Evolutionary conservation across 2,113 vertebrate species (phyloP), one percentile per base, ranked within the genome.

Genomic region (Mola mola): DNA sequence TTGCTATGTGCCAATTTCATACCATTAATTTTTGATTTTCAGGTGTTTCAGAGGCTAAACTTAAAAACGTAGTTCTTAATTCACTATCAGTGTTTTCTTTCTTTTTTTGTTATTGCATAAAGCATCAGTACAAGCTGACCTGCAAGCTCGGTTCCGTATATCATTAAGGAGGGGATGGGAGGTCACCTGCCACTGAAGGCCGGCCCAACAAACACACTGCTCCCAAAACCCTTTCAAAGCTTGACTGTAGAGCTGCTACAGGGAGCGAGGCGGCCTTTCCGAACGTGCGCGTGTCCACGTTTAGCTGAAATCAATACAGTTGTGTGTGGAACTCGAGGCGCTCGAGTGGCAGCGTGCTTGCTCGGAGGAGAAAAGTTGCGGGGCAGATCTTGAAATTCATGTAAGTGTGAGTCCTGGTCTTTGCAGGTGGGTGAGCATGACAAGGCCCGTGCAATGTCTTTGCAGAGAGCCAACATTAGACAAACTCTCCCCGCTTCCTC

Each of bases 291-390:
- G 67, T 58, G 65, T 84, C 72, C 78, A 43, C 41, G 66, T 79
- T 87, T 78, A 77, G 83, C 72, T 84, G 72, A 83, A 88, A 83
- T 84, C 80, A 74, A 87, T 89, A 78, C 78, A 83, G 76, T 48
- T 77, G 88, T 85, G 84, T 50, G 49, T 78, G 66, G 69, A 84
- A 84, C 82, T 80, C 49, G 51, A 73, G 55, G 50, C 75, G 61
- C 81, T 78, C 19, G 2, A 31, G 72, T 36, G 20, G n/a, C 46
- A 67, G 49, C 36, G 16, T 26, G 49, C 40, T 75, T 68, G 69
- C 28, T 42, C 1, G 0, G 16, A 33, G 50, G 28, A 47, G 47
- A 61, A 49, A 57, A 48, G 47, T 71, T 60, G 37, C 40, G 19
- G 77, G 59, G 56, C 44, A 29, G 20, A 21, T 25, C 41, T 8